Conservation (phyloP, 1,140 invertebrate species). For the Semibalanus balanoides region DNA sequence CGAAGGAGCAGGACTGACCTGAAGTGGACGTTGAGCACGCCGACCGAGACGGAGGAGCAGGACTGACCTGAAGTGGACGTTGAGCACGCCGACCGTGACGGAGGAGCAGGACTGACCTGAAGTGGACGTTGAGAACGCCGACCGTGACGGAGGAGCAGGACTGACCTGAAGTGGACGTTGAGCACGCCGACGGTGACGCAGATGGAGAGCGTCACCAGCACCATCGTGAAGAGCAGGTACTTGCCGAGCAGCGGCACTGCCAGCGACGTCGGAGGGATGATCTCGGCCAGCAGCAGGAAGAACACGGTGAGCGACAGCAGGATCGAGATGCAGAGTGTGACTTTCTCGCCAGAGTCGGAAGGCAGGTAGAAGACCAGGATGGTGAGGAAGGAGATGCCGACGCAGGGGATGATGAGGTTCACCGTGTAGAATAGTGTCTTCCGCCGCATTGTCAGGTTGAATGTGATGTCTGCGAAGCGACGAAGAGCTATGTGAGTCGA, state of each 20-base stretch:
- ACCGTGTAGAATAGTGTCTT: slow-evolving; percentile 87
- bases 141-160: background rate
- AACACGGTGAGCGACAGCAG: slow-evolving; percentile 98
- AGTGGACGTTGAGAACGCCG: too few relatives aligned
- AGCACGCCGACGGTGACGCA: slow-evolving; percentile 20
- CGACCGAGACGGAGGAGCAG: too few relatives aligned
- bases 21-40: too few relatives aligned
- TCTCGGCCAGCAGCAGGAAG: slow-evolving; percentile 94
- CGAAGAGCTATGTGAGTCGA: too few relatives aligned
- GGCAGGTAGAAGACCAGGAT: slow-evolving; percentile 91
- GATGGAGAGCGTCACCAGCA: slow-evolving; percentile 68
- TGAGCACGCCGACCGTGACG: too few relatives aligned
- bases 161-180: slow-evolving; percentile 19
- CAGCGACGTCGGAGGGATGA: slow-evolving; percentile 95
- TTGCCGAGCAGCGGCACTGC: slow-evolving; percentile 96
- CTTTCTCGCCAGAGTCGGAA: slow-evolving; percentile 89
- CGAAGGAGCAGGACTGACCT: too few relatives aligned
- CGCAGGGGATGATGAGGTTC: slow-evolving; percentile 77
- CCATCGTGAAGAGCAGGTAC: slow-evolving; percentile 99
- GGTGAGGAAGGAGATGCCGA: slow-evolving; percentile 82
- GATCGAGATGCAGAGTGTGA: slow-evolving; percentile 95
- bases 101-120: too few relatives aligned
- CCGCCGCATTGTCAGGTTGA: slow-evolving; percentile 84
- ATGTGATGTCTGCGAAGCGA: slow-evolving; percentile 63
- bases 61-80: too few relatives aligned